phyloP scores from a whole-genome alignment of 2,888 invertebrate species.

The Drosophila vallismaia region DNA sequence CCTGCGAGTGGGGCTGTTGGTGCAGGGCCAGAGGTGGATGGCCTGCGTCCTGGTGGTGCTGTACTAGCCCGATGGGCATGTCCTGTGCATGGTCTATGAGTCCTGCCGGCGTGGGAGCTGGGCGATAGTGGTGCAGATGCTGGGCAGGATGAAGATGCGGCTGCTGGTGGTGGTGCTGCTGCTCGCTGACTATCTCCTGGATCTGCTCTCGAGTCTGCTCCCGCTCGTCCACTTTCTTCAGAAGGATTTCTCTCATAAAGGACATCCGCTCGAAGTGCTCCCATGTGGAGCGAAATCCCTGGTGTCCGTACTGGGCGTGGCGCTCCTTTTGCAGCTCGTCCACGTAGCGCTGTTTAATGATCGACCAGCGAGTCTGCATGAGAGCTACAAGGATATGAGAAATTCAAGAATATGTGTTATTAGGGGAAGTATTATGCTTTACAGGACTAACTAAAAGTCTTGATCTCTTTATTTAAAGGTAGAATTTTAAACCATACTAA shows the following conservation, averaged over 20 bases:
- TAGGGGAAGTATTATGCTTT: not conserved
- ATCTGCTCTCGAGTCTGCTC: constrained; percentile 82
- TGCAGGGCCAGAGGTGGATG: constrained; percentile 61
- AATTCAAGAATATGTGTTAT: not conserved
- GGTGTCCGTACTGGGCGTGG: constrained; percentile 75
- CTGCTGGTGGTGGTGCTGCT: constrained; percentile 77
- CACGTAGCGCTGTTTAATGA: constrained; percentile 81
- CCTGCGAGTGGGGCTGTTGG: constrained; percentile 46
- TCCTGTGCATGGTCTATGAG: constrained; percentile 72
- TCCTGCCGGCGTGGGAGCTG: constrained; percentile 33
- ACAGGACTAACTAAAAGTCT: not conserved
- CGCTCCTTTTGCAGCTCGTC: constrained; percentile 81
- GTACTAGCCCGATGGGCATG: constrained; percentile 71
- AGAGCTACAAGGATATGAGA: constrained; percentile 59
- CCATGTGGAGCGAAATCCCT: constrained; percentile 79
- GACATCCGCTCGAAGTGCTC: constrained; percentile 82
- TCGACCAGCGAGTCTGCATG: constrained; percentile 81
- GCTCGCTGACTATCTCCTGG: constrained; percentile 81
- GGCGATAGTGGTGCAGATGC: constrained; percentile 65
- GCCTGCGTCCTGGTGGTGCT: constrained; percentile 63
- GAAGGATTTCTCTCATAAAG: constrained; percentile 80
- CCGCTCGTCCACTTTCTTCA: constrained; percentile 80
- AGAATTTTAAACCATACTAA: constrained; percentile 50
- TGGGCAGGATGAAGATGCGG: constrained; percentile 59
- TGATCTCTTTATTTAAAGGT: not conserved